Conservation (phyloP, 2,113 vertebrate genomes). For the Larimichthys crocea region DNA sequence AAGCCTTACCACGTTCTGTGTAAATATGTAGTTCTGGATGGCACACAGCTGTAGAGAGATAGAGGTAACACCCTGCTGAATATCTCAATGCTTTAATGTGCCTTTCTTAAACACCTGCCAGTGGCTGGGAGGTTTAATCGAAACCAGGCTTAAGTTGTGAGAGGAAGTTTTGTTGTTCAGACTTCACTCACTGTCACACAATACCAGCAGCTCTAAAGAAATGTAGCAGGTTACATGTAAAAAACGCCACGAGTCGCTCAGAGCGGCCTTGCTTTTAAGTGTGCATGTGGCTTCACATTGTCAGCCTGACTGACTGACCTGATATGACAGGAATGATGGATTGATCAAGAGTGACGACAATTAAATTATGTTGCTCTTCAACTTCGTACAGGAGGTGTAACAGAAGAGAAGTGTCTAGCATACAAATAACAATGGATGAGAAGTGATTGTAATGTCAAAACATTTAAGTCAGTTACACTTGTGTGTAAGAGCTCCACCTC, state of each 20-base stretch:
- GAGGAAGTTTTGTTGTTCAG: background rate
- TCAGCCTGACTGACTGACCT: background rate
- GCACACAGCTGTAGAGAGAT: background rate
- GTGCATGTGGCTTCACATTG: background rate
- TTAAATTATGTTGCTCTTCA: background rate
- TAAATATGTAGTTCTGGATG: slow-evolving; percentile 8
- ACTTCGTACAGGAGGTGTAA: background rate
- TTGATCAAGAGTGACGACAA: background rate
- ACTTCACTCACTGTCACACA: slow-evolving; percentile 7
- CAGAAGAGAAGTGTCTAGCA: too few relatives aligned
- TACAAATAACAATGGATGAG: background rate
- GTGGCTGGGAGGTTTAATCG: background rate
- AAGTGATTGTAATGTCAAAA: background rate
- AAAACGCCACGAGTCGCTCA: background rate
- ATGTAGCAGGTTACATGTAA: background rate
- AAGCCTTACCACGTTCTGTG: background rate
- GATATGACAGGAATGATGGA: background rate
- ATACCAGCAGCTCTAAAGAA: background rate
- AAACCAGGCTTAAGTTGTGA: slow-evolving; percentile 19
- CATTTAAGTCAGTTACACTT: background rate
- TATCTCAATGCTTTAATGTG: background rate
- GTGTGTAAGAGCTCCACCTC: slow-evolving; percentile 1
- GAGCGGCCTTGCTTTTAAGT: background rate
- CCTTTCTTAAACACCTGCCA: slow-evolving; percentile 19
- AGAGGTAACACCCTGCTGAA: background rate